Evolutionary conservation across 2,113 vertebrate genomes (phyloP).

Genomic region (Antechinus flavipes): DNA sequence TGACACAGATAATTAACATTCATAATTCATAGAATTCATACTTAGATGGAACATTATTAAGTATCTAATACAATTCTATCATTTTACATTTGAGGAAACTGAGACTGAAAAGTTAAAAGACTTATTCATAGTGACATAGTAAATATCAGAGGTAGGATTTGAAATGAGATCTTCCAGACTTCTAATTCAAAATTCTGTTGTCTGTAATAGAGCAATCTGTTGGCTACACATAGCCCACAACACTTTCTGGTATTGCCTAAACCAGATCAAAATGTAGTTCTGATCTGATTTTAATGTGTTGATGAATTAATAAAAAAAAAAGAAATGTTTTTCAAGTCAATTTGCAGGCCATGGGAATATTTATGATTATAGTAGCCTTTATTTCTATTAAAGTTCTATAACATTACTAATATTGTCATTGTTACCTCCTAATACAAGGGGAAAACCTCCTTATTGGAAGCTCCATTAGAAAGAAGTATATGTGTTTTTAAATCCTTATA

Average conservation of each 20-base stretch:
- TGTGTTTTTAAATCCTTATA: not conserved
- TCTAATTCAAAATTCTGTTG: not conserved
- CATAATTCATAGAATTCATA: not conserved
- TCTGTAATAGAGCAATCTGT: not conserved
- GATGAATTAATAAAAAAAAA: not conserved
- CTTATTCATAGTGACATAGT: not conserved
- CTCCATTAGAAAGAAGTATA: not conserved
- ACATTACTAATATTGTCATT: not conserved
- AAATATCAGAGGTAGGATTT: not conserved
- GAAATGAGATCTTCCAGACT: not conserved
- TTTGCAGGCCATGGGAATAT: not conserved
- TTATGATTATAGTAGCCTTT: not conserved
- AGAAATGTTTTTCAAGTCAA: not conserved
- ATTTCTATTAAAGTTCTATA: not conserved
- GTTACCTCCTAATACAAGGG: not conserved
- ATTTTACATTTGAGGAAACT: not conserved
- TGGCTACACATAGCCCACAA: not conserved
- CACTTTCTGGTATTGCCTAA: not conserved
- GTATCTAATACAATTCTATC: not conserved
- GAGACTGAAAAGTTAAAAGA: not conserved
- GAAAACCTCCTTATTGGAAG: not conserved
- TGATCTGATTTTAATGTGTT: not conserved
- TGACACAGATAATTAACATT: constrained; percentile 26
- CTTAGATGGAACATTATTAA: not conserved
- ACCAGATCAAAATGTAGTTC: not conserved